Evolutionary conservation across 2,797 vertebrate genomes (phyloP).

Genomic region (Craterocephalus amniculus): DNA sequence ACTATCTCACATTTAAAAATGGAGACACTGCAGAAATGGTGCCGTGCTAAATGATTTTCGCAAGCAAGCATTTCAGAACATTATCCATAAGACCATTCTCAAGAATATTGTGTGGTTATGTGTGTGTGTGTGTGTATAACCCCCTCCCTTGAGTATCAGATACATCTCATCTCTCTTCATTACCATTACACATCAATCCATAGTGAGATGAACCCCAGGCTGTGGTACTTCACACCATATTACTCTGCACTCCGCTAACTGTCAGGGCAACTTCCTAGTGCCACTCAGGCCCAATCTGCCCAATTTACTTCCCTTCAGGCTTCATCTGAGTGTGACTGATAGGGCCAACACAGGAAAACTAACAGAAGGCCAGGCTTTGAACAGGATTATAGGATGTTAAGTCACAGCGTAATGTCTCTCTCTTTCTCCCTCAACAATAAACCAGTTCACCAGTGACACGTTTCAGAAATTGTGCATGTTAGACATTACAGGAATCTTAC

Average conservation of each 20-base stretch:
- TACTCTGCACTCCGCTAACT: slow-evolving; percentile 57
- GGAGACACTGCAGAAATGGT: slow-evolving; percentile 73
- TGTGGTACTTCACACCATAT: slow-evolving; percentile 57
- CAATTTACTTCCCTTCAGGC: slow-evolving; percentile 66
- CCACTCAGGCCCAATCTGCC: slow-evolving; percentile 69
- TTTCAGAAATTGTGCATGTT: slow-evolving; percentile 52
- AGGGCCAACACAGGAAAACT: slow-evolving; percentile 68
- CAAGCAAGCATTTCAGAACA: slow-evolving; percentile 49
- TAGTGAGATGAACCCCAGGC: slow-evolving; percentile 55
- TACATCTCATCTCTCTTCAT: slow-evolving; percentile 76
- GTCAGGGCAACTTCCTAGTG: slow-evolving; percentile 62
- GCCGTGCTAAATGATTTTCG: slow-evolving; percentile 62
- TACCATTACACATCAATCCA: slow-evolving; percentile 64
- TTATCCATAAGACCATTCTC: slow-evolving; percentile 58
- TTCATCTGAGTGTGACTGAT: slow-evolving; percentile 75
- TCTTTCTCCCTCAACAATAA: slow-evolving; percentile 37
- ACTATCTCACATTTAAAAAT: slow-evolving; percentile 69
- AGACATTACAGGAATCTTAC: slow-evolving; percentile 66
- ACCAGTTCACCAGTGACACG: slow-evolving; percentile 31
- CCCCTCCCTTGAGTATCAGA: slow-evolving; percentile 56
- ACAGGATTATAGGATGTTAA: slow-evolving; percentile 73
- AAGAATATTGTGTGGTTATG: slow-evolving; percentile 43
- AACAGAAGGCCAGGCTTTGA: slow-evolving; percentile 69
- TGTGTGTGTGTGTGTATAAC: slow-evolving; percentile 18
- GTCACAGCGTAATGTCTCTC: slow-evolving; percentile 49